A percentile compares a stretch with the other conserved stretches of the same genome.
Conservation (phyloP, 2,888 invertebrate genomes). For the Drosophila barbarae region DNA sequence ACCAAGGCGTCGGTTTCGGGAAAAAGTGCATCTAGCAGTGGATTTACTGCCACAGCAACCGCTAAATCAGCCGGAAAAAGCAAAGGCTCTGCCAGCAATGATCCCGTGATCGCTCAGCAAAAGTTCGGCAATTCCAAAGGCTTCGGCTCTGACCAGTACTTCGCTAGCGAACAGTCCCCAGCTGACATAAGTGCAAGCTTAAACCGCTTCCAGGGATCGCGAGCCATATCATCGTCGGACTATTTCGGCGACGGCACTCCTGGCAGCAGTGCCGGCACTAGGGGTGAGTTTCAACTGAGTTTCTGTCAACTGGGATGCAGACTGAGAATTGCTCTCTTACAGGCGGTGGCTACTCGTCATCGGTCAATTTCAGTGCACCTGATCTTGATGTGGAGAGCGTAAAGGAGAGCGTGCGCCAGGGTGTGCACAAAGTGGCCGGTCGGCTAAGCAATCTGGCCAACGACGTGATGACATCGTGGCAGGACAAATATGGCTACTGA, state of each 20-base stretch:
- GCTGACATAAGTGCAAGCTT: conserved; percentile 79
- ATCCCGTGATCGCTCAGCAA: conserved; percentile 86
- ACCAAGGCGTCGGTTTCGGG: conserved; percentile 33
- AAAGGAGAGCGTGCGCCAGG: conserved; percentile 96
- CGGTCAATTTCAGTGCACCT: conserved; percentile 82
- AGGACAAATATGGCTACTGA: conserved; percentile 88
- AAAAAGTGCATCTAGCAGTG: conserved; percentile 16
- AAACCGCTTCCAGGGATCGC: conserved; percentile 93
- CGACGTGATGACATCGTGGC: conserved; percentile 95
- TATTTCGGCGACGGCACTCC: conserved; percentile 87
- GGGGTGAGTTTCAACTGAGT: conserved; percentile 31
- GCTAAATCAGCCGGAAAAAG: conserved; percentile 37
- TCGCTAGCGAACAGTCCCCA: conserved; percentile 85
- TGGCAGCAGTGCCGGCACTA: conserved; percentile 39
- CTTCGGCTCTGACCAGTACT: conserved; percentile 98
- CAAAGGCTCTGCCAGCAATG: conserved; percentile 49
- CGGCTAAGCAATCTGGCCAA: conserved; percentile 95
- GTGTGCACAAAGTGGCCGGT: conserved; percentile 98
- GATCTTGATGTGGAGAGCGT: conserved; percentile 93
- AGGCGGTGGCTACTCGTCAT: conserved; percentile 73
- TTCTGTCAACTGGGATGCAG: not conserved
- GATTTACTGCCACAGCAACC: not conserved
- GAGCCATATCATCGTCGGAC: conserved; percentile 97
- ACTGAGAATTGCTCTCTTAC: conserved; percentile 4
- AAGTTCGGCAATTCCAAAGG: conserved; percentile 99